Evolutionary conservation across 1,140 invertebrate species (phyloP).

Genomic region (Antheraea mylitta): DNA sequence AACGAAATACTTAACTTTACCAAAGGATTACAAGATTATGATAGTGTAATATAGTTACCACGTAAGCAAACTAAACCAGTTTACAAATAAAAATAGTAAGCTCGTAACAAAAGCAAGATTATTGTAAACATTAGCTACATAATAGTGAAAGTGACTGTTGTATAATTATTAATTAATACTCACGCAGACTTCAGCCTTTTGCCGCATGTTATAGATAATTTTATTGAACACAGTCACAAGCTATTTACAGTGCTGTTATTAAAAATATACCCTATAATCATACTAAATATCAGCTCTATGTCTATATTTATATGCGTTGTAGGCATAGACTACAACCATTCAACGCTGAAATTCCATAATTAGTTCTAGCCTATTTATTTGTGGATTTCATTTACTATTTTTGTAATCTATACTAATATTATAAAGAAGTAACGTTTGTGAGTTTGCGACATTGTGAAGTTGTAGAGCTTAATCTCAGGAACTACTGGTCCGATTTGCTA

Average conservation of each 20-base stretch:
- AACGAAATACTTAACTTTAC: neutral
- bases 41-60: neutral
- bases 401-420: no score
- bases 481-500: no score
- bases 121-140: conserved; percentile 1
- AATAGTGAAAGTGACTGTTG: conserved; percentile 1
- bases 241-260: conserved; percentile 56
- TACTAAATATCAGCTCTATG: no score
- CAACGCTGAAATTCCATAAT: no score
- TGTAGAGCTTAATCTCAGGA: no score
- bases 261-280: neutral
- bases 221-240: conserved; percentile 53
- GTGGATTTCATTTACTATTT: no score
- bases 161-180: conserved; percentile 42
- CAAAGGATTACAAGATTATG: neutral
- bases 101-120: neutral
- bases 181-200: conserved; percentile 69
- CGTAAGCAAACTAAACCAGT: neutral
- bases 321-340: no score
- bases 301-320: no score
- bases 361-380: no score
- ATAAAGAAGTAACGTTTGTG: no score
- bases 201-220: conserved; percentile 66
- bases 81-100: neutral
- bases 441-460: no score